Evolutionary conservation across 92 coral and sea anemone species (phyloP).

Genomic region (Umimayanthus chanpuru): DNA sequence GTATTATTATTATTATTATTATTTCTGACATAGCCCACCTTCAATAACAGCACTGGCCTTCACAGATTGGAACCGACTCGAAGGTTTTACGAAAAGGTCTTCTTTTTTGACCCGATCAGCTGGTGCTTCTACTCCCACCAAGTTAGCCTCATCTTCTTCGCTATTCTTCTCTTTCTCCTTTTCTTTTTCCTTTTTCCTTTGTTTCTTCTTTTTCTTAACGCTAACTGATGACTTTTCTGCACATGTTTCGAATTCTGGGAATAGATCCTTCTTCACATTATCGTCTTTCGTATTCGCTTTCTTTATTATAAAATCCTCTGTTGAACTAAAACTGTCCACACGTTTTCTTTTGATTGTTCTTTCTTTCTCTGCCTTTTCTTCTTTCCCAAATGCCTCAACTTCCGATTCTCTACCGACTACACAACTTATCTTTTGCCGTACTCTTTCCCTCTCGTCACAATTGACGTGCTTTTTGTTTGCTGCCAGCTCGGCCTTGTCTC

Average conservation of each 20-base stretch:
- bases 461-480: neutral
- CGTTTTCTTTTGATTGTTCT: no score
- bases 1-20: no score
- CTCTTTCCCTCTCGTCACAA: neutral
- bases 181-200: neutral
- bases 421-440: neutral
- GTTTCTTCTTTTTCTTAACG: neutral
- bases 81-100: neutral
- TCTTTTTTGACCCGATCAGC: neutral
- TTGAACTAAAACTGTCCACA: neutral
- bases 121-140: neutral
- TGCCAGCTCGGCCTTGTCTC: neutral
- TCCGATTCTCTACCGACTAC: neutral
- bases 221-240: neutral
- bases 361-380: neutral
- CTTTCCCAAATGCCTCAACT: neutral
- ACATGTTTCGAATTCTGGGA: neutral
- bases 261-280: neutral
- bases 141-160: neutral
- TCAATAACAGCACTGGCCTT: neutral
- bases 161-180: neutral
- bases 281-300: no score
- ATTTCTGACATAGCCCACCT: neutral
- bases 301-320: no score
- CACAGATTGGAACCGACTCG: neutral